Percentiles rank a stretch among this genome's conserved stretches.
These are phyloP conservation scores for Orchesella cincta DNA, from an alignment of 1,140 invertebrate species.

Conservation along the genomic window DNA sequence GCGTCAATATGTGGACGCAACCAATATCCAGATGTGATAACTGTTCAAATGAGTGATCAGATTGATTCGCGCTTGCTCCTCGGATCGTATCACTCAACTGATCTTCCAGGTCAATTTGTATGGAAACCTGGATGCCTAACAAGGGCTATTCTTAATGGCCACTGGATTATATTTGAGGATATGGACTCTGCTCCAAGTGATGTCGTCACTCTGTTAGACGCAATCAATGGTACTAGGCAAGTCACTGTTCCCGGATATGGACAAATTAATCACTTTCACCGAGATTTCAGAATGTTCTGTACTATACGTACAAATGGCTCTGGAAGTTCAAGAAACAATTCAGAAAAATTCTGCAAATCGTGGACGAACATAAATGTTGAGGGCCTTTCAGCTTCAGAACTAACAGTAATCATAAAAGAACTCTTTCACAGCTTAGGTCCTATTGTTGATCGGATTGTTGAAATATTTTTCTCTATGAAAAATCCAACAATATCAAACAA, in stretches of 20 bases:
- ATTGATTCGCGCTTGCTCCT: slow-evolving; percentile 94
- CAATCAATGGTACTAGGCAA: slow-evolving; percentile 79
- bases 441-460: slow-evolving; percentile 74
- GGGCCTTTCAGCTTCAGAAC: slow-evolving; percentile 73
- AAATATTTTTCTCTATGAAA: slow-evolving; percentile 78
- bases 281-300: slow-evolving; percentile 87
- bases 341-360: slow-evolving; percentile 63
- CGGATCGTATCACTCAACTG: slow-evolving; percentile 93
- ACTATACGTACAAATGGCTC: slow-evolving; percentile 58
- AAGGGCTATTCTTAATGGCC: slow-evolving; percentile 60
- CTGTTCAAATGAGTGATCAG: slow-evolving; percentile 94
- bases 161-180: slow-evolving; percentile 95
- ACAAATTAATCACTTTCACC: slow-evolving; percentile 73
- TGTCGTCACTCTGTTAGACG: slow-evolving; percentile 82
- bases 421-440: slow-evolving; percentile 72
- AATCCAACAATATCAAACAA: background rate
- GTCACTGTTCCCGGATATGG: slow-evolving; percentile 84
- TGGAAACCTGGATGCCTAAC: slow-evolving; percentile 92
- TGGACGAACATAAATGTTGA: slow-evolving; percentile 80
- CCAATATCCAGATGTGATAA: slow-evolving; percentile 61
- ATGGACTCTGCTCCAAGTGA: slow-evolving; percentile 91
- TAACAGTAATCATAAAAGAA: slow-evolving; percentile 64
- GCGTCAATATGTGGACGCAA: slow-evolving; percentile 62
- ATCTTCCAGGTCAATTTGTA: slow-evolving; percentile 93
- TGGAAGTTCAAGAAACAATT: background rate